Percentiles rank a stretch among this genome's conserved stretches.
These are phyloP conservation scores for Arion vulgaris DNA, from an alignment of 1,140 invertebrate species.

Conservation along the genomic window DNA sequence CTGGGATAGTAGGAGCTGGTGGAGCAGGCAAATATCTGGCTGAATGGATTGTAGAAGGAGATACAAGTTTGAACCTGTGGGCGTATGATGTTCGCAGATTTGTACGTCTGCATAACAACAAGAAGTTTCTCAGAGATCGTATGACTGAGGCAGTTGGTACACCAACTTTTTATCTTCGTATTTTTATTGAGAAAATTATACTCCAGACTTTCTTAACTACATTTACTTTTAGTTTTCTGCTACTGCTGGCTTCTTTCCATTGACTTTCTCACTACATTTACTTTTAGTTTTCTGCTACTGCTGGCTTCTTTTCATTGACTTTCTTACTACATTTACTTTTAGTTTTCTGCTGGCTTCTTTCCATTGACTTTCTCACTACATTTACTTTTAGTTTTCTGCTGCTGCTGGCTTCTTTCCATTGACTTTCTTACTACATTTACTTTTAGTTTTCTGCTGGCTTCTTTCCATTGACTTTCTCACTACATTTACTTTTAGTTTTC, in stretches of 20 bases:
- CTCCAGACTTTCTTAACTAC: neutral
- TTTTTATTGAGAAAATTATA: neutral
- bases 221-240: neutral
- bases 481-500: no score
- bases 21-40: slow-evolving; percentile 93
- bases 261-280: no score
- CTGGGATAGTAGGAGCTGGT: slow-evolving; percentile 92
- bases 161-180: slow-evolving; percentile 44
- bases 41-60: slow-evolving; percentile 89
- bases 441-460: no score
- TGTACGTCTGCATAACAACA: slow-evolving; percentile 95
- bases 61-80: slow-evolving; percentile 82
- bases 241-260: neutral
- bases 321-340: no score
- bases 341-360: no score
- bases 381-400: no score
- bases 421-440: no score
- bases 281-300: neutral
- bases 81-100: slow-evolving; percentile 94
- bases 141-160: slow-evolving; percentile 93
- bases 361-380: no score
- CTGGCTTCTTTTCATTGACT: neutral
- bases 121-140: slow-evolving; percentile 92
- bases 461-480: no score
- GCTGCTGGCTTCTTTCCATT: no score